A percentile compares a stretch with the other conserved stretches of the same genome.
Evolutionary conservation across 2,797 vertebrate species (phyloP).

Genomic region (Nannoperca obscura): DNA sequence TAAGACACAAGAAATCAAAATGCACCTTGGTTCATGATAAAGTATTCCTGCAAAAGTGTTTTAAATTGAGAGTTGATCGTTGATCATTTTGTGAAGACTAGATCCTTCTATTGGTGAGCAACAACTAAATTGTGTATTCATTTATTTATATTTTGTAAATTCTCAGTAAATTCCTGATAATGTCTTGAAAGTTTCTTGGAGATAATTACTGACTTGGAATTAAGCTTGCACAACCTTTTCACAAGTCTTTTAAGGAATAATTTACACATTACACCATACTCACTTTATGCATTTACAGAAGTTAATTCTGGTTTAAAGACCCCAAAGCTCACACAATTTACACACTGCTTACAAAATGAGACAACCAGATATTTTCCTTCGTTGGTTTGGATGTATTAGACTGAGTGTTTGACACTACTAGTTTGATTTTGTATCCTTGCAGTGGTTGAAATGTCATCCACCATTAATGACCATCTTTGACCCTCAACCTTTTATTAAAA

Average conservation of each 20-base stretch:
- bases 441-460: constrained; percentile 31
- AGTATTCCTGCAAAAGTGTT: neutral
- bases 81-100: neutral
- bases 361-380: neutral
- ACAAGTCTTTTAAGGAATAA: neutral
- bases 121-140: neutral
- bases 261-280: neutral
- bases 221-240: neutral
- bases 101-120: neutral
- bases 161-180: neutral
- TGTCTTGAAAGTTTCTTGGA: neutral
- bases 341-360: neutral
- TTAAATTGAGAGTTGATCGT: neutral
- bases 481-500: constrained; percentile 14
- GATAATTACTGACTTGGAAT: too few relatives aligned
- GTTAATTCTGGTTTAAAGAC: neutral
- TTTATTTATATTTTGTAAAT: neutral
- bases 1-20: neutral
- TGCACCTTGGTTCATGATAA: neutral
- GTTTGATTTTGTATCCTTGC: neutral
- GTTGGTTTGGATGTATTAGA: neutral
- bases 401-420: neutral
- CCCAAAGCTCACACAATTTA: neutral
- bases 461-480: constrained; percentile 21
- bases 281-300: neutral